Base-by-base conservation (phyloP, 2,888 invertebrate species). In the Drosophila sordidula region DNA sequence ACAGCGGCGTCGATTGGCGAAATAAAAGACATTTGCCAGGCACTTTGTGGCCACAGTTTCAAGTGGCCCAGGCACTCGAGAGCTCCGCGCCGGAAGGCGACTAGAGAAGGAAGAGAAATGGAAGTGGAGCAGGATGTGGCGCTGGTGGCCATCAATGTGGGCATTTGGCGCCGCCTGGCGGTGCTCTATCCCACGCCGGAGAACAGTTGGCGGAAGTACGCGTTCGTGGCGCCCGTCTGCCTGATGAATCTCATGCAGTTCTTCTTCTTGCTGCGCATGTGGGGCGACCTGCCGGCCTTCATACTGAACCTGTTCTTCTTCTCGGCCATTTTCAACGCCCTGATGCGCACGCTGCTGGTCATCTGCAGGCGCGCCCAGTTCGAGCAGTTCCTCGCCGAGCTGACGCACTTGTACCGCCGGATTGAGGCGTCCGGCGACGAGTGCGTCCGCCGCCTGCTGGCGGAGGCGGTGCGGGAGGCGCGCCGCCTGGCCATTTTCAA, bases 271-370 rank as follows among this genome's bases (percentile, higher is more conserved):
- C 71, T 82, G 51, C 68, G 78, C 14, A 88, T 85, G 72, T 88
- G 89, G 87, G 84, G 81, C 5, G 83, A 91, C 44, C 44, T 89
- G 69, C 71, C 80, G 11, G 72, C 79, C 12, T 88, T 91, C 52
- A 90, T 91, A 49, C 68, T 91, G 59, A 90, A 90, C 64, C 67
- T 84, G 3, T 91, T 90, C 75, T 89, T 87, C 63, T 78, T 89
- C 11, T 77, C 80, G 26, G 90, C 82, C 52, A 79, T 90, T 45
- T 90, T 91, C 44, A 84, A 90, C 75, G 79, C 87, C 2, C 52
- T 90, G 47, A 63, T 92, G 42, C 89, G 91, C 50, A 91, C 89
- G 62, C 74, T 80, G 56, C 64, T 90, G 57, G 86, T 91, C 49
- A 85, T 91, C 44, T 62, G 72, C 57, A 71, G 65, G 44, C 89